A percentile compares a stretch with the other conserved stretches of the same genome.
These are phyloP conservation scores for Progne subis DNA, from an alignment of 2,113 vertebrate genomes.

Conservation along the genomic window DNA sequence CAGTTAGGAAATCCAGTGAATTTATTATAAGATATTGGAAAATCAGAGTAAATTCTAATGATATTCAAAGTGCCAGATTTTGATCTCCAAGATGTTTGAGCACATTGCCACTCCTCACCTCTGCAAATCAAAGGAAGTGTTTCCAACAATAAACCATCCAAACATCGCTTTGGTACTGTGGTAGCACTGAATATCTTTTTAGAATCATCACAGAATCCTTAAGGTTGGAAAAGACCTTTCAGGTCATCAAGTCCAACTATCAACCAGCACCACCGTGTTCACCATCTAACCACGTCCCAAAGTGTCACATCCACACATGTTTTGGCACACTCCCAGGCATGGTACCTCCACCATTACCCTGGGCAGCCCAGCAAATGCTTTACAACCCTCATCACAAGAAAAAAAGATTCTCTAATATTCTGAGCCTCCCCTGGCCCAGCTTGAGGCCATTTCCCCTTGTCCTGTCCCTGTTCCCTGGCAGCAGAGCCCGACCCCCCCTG, in stretches of 20 bases:
- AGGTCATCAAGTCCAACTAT: background rate
- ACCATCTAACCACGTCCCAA: background rate
- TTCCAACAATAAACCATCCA: background rate
- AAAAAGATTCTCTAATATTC: background rate
- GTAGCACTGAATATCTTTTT: background rate
- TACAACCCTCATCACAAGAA: background rate
- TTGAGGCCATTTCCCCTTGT: accelerated
- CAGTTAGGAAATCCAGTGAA: background rate
- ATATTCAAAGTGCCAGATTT: background rate
- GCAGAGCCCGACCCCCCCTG: background rate
- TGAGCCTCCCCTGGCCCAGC: background rate
- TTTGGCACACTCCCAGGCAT: background rate
- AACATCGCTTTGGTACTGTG: background rate
- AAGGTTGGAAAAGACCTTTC: background rate
- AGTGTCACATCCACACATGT: background rate
- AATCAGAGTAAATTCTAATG: background rate
- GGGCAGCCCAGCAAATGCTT: background rate
- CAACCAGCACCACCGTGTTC: background rate
- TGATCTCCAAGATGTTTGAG: background rate
- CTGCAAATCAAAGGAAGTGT: background rate
- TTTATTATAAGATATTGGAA: background rate
- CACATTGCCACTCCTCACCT: background rate
- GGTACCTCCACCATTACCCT: no score
- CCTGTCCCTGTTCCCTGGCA: background rate
- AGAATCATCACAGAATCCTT: background rate